Base-by-base conservation (phyloP, 2,888 invertebrate genomes). In the Luperina testacea region DNA sequence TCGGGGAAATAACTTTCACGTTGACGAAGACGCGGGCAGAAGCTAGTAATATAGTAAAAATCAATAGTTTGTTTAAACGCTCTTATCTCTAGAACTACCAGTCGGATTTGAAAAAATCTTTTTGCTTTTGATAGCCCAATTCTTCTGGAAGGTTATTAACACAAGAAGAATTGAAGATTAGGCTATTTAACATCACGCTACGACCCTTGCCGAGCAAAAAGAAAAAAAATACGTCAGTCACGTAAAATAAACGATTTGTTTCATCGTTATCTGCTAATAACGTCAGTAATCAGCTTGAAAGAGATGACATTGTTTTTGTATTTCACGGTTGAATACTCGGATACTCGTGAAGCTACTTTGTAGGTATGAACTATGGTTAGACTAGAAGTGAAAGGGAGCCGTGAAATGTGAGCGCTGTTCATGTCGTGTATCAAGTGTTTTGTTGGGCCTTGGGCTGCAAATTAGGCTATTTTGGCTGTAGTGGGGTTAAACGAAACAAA, bases 251-350 rank as follows among this genome's bases (percentile, higher is more conserved):
- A 61, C 24, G 1, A 42, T 75, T 71, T 9, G 57, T 59, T 72
- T 53, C 67, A 64, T 51, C 53, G 6, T 71, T 84, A 84, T 84
- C 68, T 64, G 24, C n/a, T n/a, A 2, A 17, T 76, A 71, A 83
- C 85, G 81, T 84, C 84, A 59, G 67, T 67, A 38, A 83, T 72
- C 81, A 59, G 45, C 7, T 63, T 71, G 57, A 75, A 74, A 57
- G 20, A 42, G 81, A 71, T 68, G 84, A 80, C 80, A 67, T 67
- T 78, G 70, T 67, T 15, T 75, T 48, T 80, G 70, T 67, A 20
- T 75, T 42, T 80, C 38, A 72, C 45, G 85, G 63, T 69, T 70
- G 57, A 67, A 61, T 64, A 32, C 24, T n/a, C 59, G 61, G 68
- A 76, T 59, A 53, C n/a, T 65, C 59, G 20, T 32, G 24, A 38